These are phyloP conservation scores for Amorpha juglandis DNA, from an alignment of 2,888 invertebrate species.

Conservation along the genomic window DNA sequence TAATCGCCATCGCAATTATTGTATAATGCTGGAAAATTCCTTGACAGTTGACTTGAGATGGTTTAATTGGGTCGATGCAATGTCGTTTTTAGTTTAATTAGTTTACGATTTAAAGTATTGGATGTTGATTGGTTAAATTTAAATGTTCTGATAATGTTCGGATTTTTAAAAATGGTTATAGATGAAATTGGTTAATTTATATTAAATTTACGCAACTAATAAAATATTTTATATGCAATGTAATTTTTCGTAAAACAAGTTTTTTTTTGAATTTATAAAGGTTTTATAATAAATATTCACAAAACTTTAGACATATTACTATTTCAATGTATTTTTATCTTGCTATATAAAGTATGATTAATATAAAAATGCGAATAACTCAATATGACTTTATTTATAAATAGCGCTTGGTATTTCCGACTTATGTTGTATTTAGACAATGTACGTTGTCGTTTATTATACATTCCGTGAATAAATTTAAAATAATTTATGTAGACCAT, in stretches of 20 bases:
- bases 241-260: neutral
- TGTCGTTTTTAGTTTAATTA: neutral
- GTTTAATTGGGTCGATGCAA: neutral
- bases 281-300: neutral
- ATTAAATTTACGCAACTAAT: neutral
- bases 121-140: too few relatives aligned
- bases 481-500: neutral
- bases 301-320: neutral
- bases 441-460: neutral
- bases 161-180: too few relatives aligned
- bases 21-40: conserved; percentile 63
- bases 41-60: conserved; percentile 35
- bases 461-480: neutral
- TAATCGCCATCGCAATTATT: conserved; percentile 64
- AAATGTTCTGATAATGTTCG: too few relatives aligned
- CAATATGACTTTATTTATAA: neutral
- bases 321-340: neutral
- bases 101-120: neutral
- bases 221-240: too few relatives aligned
- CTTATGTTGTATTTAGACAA: neutral
- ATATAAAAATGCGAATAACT: neutral
- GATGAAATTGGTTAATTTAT: too few relatives aligned
- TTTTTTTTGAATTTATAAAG: neutral
- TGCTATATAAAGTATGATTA: neutral
- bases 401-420: neutral